These are phyloP conservation scores for Oreochromis spilurus DNA, from an alignment of 2,113 vertebrate species.

Conservation along the genomic window DNA sequence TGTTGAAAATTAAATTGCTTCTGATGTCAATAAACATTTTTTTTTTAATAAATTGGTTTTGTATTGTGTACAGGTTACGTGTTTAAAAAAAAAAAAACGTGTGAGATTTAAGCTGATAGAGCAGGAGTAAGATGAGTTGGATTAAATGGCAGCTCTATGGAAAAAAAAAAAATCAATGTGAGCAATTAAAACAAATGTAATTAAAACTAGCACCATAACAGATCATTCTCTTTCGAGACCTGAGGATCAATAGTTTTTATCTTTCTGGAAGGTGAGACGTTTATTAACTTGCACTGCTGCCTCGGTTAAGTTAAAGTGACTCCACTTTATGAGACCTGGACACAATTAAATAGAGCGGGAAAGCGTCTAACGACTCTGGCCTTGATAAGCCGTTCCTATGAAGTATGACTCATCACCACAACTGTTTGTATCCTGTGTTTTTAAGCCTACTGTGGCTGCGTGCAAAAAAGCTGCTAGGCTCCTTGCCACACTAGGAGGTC, in stretches of 20 bases:
- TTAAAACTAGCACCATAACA: background rate
- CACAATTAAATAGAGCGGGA: background rate
- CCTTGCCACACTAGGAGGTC: background rate
- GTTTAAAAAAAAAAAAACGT: background rate
- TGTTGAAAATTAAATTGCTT: slow-evolving; percentile 96
- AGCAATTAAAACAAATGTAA: background rate
- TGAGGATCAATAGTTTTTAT: background rate
- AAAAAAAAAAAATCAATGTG: background rate
- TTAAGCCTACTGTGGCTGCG: background rate
- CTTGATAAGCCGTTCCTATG: slow-evolving; percentile 1
- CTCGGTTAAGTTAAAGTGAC: background rate
- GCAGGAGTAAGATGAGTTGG: background rate
- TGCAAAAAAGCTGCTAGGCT: background rate
- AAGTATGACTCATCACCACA: slow-evolving; percentile 39
- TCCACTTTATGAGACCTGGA: background rate
- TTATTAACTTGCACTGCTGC: background rate
- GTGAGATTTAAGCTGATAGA: background rate
- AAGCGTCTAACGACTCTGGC: background rate
- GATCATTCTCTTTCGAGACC: background rate
- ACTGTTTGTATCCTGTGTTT: background rate
- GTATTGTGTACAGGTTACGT: background rate
- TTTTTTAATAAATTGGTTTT: slow-evolving; percentile 77
- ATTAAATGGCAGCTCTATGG: background rate
- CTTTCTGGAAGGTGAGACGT: background rate
- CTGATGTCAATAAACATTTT: slow-evolving; percentile 95